phyloP scores from a whole-genome alignment of 2,888 invertebrate species.

The Tenthredo amoena region DNA sequence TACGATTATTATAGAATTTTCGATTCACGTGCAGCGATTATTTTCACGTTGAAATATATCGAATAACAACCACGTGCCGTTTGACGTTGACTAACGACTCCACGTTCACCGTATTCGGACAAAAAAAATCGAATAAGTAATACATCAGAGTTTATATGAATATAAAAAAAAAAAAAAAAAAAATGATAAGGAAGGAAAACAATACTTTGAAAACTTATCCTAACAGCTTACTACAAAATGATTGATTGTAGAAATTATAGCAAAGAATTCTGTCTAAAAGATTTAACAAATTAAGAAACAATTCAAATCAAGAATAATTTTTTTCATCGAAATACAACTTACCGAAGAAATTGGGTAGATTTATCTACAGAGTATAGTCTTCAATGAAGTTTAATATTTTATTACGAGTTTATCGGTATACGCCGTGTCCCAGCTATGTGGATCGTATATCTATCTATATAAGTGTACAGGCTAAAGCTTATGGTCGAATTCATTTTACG shows the following conservation, averaged over 20 bases:
- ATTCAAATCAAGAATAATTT: neutral
- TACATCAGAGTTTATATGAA: neutral
- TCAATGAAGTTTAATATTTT: conserved; percentile 2
- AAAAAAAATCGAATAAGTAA: neutral
- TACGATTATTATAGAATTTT: neutral
- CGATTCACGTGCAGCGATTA: neutral
- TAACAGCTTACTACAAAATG: too few relatives aligned
- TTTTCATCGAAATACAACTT: neutral
- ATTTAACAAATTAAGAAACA: too few relatives aligned
- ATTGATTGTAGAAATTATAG: too few relatives aligned
- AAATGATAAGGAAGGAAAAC: neutral
- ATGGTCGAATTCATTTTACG: neutral
- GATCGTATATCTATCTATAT: neutral
- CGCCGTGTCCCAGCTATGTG: neutral
- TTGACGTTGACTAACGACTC: neutral
- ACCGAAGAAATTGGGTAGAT: neutral
- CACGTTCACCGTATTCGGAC: neutral
- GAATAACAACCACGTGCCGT: neutral
- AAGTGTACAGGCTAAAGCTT: neutral
- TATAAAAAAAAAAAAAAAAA: too few relatives aligned
- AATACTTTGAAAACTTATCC: neutral
- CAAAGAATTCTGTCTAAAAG: too few relatives aligned
- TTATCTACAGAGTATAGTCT: neutral
- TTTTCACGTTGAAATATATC: neutral
- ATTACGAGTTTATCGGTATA: neutral